Evolutionary conservation across 2,113 vertebrate species (phyloP).

Genomic region (Lathamus discolor): DNA sequence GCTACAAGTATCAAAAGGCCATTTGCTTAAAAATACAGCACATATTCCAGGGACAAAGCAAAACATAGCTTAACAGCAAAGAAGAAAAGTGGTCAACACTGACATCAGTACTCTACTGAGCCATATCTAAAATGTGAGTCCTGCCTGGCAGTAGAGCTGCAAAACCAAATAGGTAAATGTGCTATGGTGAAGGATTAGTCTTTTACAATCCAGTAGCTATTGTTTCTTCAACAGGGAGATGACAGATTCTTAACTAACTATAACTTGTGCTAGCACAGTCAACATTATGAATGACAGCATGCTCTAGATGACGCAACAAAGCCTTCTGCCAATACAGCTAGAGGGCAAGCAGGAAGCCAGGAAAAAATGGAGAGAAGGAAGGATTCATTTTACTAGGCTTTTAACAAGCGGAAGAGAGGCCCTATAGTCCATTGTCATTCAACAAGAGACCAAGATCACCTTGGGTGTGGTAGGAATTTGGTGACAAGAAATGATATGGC

Average conservation of each 20-base stretch:
- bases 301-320: no score
- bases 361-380: not conserved
- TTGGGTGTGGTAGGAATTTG: not conserved
- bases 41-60: not conserved
- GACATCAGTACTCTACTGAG: no score
- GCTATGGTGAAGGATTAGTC: no score
- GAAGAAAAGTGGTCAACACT: not conserved
- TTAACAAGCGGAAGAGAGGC: not conserved
- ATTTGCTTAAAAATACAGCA: not conserved
- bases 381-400: not conserved
- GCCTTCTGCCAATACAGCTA: not conserved
- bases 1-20: not conserved
- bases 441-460: not conserved
- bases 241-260: not conserved
- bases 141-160: not conserved
- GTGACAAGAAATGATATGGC: not conserved
- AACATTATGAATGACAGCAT: not conserved
- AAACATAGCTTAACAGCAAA: not conserved
- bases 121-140: not conserved
- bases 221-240: not conserved
- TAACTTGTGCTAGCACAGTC: not conserved
- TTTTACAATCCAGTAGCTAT: not conserved
- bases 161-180: not conserved
- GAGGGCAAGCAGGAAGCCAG: not conserved
- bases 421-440: fast-evolving